Base-by-base conservation (phyloP, 2,113 vertebrate species). In the Telmatochromis sp. region DNA sequence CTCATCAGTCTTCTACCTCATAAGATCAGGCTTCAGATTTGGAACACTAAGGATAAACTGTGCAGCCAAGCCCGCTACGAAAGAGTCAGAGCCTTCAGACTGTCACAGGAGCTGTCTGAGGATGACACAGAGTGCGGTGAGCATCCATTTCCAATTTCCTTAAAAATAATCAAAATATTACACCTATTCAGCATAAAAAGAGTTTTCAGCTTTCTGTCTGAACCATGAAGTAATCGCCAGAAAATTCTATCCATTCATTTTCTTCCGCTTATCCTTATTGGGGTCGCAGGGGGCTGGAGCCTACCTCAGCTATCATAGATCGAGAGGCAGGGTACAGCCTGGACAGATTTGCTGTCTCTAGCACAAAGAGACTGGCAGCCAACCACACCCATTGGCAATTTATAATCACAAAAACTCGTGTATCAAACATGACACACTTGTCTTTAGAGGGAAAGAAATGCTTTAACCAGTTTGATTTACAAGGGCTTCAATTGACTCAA, bases 1-100 rank as follows among this genome's bases (percentile, higher is more conserved):
- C 57, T 98, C 78, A 92, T 97, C 84, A 96, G 96, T 94, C 87
- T 97, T 3, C 93, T 91, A 49, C 91, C 95, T 80, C 96, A 98
- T 87, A 97, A 96, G 93, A 96, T 98, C 86, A 93, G 60, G 35
- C 51, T 97, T 45, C 95, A 80, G 45, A 86, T 98, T 51, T 97
- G 97, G 96, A 95, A 97, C 88, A 86, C 87, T 8, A 97, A 95
- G 83, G 95, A 97, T 12, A 97, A 93, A 58, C 45, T 97, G 57
- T 95, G 94, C 2, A 82, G 85, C 21, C 96, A 95, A 92, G 96
- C 93, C 12, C 95, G 82, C 60, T 87, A 85, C 81, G 94, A 95
- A 53, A 94, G 90, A 65, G 45, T 91, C 6, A 97, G 88, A 88
- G 4, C n/a, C 7, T 14, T 96, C 68, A 90, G 89, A 53, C 26